Evolutionary conservation across 1,140 invertebrate species (phyloP).

Genomic region (Hydropsyche tenuis): DNA sequence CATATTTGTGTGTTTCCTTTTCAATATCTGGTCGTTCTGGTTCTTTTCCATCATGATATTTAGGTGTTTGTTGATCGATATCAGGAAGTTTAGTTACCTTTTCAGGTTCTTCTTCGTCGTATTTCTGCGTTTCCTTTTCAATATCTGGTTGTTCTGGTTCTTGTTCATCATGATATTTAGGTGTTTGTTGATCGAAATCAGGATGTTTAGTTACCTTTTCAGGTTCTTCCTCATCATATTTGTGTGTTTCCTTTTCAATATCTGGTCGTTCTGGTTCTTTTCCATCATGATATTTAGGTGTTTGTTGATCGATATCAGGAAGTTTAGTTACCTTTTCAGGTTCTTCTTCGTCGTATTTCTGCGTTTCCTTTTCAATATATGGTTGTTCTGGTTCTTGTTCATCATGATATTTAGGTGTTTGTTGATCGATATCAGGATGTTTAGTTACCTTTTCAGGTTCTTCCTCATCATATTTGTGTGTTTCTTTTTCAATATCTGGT

Average conservation of each 20-base stretch:
- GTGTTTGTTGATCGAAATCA: too few species aligned
- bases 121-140: not conserved
- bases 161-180: too few species aligned
- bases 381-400: slow-evolving; percentile 2
- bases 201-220: too few species aligned
- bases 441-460: not conserved
- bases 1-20: not conserved
- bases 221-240: too few species aligned
- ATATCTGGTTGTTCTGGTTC: not conserved
- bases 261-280: not conserved
- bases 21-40: not conserved
- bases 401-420: not conserved
- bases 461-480: not conserved
- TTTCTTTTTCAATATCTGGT: not conserved
- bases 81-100: not conserved
- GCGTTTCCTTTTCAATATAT: not conserved
- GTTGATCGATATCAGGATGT: not conserved
- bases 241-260: too few species aligned
- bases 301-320: not conserved
- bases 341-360: too few species aligned
- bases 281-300: slow-evolving; percentile 1
- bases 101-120: not conserved
- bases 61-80: not conserved
- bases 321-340: not conserved
- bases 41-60: not conserved